These are phyloP conservation scores for Drosophila arizonae DNA, from an alignment of 1,140 invertebrate genomes.

Conservation along the genomic window DNA sequence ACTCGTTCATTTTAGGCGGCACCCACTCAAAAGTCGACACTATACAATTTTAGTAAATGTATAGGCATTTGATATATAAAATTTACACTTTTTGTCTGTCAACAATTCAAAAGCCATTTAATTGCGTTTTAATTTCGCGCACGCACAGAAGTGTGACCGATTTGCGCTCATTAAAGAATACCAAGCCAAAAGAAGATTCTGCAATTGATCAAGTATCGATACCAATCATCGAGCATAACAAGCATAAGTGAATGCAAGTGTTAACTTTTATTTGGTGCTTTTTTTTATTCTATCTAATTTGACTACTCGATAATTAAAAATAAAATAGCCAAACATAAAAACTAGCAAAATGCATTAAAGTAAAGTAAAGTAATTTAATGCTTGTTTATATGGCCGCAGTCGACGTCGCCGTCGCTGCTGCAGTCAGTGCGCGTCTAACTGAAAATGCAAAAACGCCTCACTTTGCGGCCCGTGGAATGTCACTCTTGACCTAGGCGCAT, in stretches of 20 bases:
- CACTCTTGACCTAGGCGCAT: constrained; percentile 72
- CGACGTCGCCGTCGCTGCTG: background rate
- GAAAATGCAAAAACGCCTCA: constrained; percentile 12
- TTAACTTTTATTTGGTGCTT: background rate
- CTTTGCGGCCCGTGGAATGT: constrained; percentile 39
- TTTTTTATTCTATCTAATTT: too few species aligned
- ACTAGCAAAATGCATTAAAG: constrained; percentile 2
- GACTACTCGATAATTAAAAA: background rate
- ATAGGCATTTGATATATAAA: too few species aligned
- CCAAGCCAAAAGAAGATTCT: background rate
- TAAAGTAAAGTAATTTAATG: constrained; percentile 6
- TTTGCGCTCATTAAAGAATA: background rate
- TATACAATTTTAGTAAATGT: too few species aligned
- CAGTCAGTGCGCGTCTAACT: background rate
- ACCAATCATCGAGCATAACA: too few species aligned
- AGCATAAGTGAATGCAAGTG: background rate
- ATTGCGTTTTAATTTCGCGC: background rate
- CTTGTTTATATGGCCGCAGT: constrained; percentile 4
- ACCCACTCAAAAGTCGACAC: background rate
- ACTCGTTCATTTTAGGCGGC: constrained; percentile 4
- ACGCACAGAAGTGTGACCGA: background rate
- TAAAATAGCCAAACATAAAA: background rate
- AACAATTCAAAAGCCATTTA: too few species aligned
- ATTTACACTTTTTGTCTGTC: background rate
- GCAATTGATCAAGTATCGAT: background rate